These are phyloP conservation scores for Poecilobothrus nobilitatus DNA, from an alignment of 2,888 invertebrate species.

Conservation along the genomic window DNA sequence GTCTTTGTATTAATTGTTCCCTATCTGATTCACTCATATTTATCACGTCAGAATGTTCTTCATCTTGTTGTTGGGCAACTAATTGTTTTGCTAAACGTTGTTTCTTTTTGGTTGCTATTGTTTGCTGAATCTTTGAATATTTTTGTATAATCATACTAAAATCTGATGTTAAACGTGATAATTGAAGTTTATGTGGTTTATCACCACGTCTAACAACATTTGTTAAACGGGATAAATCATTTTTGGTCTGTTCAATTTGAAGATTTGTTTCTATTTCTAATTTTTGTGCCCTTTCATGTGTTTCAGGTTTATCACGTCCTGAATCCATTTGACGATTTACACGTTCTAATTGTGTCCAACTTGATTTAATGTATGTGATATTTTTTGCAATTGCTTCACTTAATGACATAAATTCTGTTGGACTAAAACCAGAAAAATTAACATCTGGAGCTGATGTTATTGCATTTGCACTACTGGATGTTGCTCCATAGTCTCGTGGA, in stretches of 20 bases:
- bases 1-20: conserved; percentile 38
- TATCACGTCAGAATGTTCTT: conserved; percentile 41
- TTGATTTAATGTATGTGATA: conserved; percentile 67
- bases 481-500: conserved; percentile 38
- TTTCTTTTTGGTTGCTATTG: conserved; percentile 62
- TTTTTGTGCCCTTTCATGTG: conserved; percentile 60
- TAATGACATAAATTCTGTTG: conserved; percentile 66
- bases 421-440: conserved; percentile 60
- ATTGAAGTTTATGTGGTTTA: conserved; percentile 72
- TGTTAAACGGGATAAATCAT: conserved; percentile 63
- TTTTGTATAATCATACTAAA: conserved; percentile 71
- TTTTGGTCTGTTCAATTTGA: conserved; percentile 62
- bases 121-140: conserved; percentile 71
- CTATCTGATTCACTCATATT: conserved; percentile 27
- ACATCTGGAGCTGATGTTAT: conserved; percentile 52
- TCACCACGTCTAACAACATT: conserved; percentile 62
- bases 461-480: conserved; percentile 29
- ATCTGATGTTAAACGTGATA: conserved; percentile 73
- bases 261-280: conserved; percentile 67
- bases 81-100: conserved; percentile 30
- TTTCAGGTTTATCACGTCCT: conserved; percentile 58
- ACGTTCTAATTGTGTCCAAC: conserved; percentile 62
- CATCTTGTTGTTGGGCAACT: conserved; percentile 24
- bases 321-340: conserved; percentile 68
- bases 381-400: conserved; percentile 76